Evolutionary conservation across 2,113 vertebrate species (phyloP), one percentile per base, ranked within the genome.

Genomic region (Hippocampus guttulatus): DNA sequence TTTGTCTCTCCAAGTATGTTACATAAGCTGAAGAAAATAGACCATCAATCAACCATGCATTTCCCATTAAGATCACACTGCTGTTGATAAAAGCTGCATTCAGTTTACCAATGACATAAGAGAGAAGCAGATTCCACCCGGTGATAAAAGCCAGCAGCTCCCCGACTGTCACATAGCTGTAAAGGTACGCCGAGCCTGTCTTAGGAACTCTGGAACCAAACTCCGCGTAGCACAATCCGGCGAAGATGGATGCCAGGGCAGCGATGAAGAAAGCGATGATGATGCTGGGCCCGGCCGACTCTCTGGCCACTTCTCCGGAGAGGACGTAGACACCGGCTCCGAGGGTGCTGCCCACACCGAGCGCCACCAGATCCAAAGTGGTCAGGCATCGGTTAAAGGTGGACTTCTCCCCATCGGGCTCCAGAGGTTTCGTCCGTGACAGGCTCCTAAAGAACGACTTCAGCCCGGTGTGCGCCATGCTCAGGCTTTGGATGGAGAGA

Each of bases 91-190:
- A 68, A 55, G 51, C 52, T 54, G 27, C 18, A 38, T 16, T 51
- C 27, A 67, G 75, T 68, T 84, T 93, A 87, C 94, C 94, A 8
- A 95, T 95, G 69, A 95, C 25, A 1, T 94, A 96, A 52, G 94
- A 94, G 23, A 96, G 93, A 9, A 96, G 84, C 73, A 96, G 88
- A 78, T 95, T 96, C 94, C 95, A 95, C 0, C 94, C 95, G 0
- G 94, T 89, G 1, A 93, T 77, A 69, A 96, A 95, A 0, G 94
- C 94, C 88, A 94, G 92, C 63, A 96, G 84, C 85, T 96, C 94
- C 0, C 94, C 95, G 15, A 94, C 85, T 0, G 93, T 93, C 79
- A 95, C 88, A 0, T 95, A 95, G 87, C 92, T 95, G 90, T 96
- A 95, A 15, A 95, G 92, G 83, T 95, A 96, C 8, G 92, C 94